Evolutionary conservation across 2,797 vertebrate genomes (phyloP), one percentile per base, ranked within the genome.

Genomic region (Philypnodon macrostomus): DNA sequence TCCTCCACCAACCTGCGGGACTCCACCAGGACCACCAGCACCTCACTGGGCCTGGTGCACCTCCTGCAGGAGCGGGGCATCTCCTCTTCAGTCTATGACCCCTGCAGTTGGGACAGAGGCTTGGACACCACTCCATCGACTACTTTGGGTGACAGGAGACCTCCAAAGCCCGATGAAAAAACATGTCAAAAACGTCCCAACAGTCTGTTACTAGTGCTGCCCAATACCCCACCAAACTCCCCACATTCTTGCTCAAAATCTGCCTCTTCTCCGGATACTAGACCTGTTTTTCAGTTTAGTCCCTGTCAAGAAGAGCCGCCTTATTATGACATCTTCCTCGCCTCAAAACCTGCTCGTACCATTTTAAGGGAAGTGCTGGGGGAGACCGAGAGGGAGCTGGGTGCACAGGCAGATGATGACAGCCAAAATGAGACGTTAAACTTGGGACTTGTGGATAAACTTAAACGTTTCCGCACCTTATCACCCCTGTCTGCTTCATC

Each of bases 11-110:
- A 98, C 73, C 66, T 90, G 29, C 89, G 97, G 0, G 97, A 99
- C 84, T 93, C 95, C 70, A 99, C 97, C 0, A 96, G 92, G 1
- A 98, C 96, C 1, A 97, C 93, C 88, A 98, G 96, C 87, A 98
- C 95, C 0, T 97, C 96, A 7, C 85, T 98, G 31, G 96, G 96
- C 33, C 90, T 98, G 47, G 96, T 95, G 73, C 91, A 87, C 80
- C 90, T 96, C 60, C 86, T 98, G 73, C 93, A 93, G 82, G 95
- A 98, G 58, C 81, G 62, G 5, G 96, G 96, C 31, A 98, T 99
- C 66, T 98, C 95, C 0, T 92, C 97, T 1, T 94, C 95, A 0
- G 91, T 97, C 66, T 99, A 98, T 45, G 88, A 97, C 67, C 95
- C 96, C 0, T 78, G 85, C 71, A 96, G 94, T 83, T 95, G 95